Evolutionary conservation across 1,140 invertebrate genomes (phyloP).

Genomic region (Agraylea sexmaculata): DNA sequence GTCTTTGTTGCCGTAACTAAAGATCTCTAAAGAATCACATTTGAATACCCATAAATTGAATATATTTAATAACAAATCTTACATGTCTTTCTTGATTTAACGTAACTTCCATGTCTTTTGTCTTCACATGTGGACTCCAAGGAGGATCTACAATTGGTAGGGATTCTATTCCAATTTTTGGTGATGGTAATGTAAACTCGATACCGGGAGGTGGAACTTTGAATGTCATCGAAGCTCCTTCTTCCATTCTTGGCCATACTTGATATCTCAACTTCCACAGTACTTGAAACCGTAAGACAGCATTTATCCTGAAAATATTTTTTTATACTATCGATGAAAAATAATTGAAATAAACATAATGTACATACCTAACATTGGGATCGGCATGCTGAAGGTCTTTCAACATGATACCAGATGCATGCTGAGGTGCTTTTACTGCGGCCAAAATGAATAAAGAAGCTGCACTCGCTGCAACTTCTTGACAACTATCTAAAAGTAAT

Average conservation of each 20-base stretch:
- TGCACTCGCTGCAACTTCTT: constrained; percentile 64
- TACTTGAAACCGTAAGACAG: constrained; percentile 69
- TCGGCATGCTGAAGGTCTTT: constrained; percentile 73
- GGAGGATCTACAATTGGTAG: constrained; percentile 94
- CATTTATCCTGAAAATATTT: constrained; percentile 32
- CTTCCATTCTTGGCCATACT: constrained; percentile 98
- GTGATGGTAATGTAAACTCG: constrained; percentile 96
- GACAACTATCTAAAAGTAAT: constrained; percentile 70
- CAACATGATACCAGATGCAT: constrained; percentile 79
- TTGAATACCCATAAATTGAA: neutral
- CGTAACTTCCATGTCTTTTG: constrained; percentile 97
- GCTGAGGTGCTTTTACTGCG: constrained; percentile 79
- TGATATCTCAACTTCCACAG: constrained; percentile 97
- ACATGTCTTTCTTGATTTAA: constrained; percentile 97
- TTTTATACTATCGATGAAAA: constrained; percentile 2
- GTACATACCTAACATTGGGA: constrained; percentile 56
- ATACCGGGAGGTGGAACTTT: constrained; percentile 97
- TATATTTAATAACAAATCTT: constrained; percentile 31
- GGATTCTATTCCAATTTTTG: constrained; percentile 93
- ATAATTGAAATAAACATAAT: constrained; percentile 4
- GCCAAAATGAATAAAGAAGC: constrained; percentile 87
- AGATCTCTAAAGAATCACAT: constrained; percentile 56
- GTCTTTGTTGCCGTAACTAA: constrained; percentile 97
- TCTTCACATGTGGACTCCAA: constrained; percentile 96
- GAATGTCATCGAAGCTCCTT: constrained; percentile 85